Base-by-base conservation (phyloP, 1,140 invertebrate genomes). In the Mamestra configurata region DNA sequence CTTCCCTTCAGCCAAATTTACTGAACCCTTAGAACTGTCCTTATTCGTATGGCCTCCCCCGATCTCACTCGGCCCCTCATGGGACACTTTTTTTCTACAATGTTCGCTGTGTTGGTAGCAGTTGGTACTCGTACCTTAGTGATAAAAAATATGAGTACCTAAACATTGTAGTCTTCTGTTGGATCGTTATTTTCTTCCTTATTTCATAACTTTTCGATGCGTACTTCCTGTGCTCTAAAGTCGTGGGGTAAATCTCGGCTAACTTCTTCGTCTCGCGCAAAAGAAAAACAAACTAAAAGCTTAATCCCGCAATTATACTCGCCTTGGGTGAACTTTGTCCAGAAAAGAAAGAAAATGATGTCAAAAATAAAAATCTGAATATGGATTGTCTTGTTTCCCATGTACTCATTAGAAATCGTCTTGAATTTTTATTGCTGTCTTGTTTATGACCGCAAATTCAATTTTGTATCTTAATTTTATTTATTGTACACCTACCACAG, bases 1-100 rank as follows among this genome's bases (percentile, higher is more conserved):
- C 43, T 76, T 59, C 73, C 73, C 20, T 64, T 61, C 20, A 64
- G 7, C 18, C 59, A 66, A 66, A 27, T 77, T 77, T 20, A 59
- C 20, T 40, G 43, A 77, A 53, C 55, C 37, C 43, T 76, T 64
- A 76, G 40, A 76, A 76, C 37, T 61, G 40, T 57, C 73, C 22
- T 35, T 61, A 43, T 49, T 64, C 46, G 43, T 49, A 49, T 24
- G 31, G 40, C 18, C 35, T 51, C 15, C 22, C 27, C 15, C 24
- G 10, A 6, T 10, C 51, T 57, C 53, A 11, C n/a, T 18, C 11
- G 6, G 15, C 71, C 31, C 57, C n/a, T 37, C 24, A 6, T 40
- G 37, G 4, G 11, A 27, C 20, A n/a, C 4, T 43, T 5, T 27
- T 27, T 5, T 35, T 35, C 18, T 24, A n/a, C 4, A 59, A 13